These are phyloP conservation scores for Delichon dasypus DNA, from an alignment of 2,797 vertebrate species.

Conservation along the genomic window DNA sequence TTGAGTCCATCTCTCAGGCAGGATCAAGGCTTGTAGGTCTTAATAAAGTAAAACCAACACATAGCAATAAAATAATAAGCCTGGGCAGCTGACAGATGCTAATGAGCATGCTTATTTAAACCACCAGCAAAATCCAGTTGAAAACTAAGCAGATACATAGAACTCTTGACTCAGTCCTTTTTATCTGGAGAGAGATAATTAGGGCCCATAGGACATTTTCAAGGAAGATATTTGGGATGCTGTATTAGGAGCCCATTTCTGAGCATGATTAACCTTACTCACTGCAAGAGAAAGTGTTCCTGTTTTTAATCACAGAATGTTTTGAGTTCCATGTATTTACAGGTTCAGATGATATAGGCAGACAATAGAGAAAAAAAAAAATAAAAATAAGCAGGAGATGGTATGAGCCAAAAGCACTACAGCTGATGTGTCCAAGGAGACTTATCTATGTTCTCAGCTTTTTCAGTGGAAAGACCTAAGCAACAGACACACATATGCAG, in stretches of 20 bases:
- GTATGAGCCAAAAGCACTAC: neutral
- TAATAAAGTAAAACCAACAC: constrained; percentile 56
- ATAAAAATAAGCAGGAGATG: neutral
- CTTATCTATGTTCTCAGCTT: neutral
- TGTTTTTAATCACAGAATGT: constrained; percentile 11
- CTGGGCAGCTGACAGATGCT: constrained; percentile 58
- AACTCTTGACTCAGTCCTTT: constrained; percentile 44
- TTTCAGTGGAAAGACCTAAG: neutral
- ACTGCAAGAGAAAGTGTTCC: neutral
- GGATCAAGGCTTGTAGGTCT: constrained; percentile 51
- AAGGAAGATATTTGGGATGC: constrained; percentile 49
- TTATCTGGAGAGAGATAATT: constrained; percentile 53
- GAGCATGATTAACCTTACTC: constrained; percentile 18
- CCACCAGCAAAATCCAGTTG: constrained; percentile 38
- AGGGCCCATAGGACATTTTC: constrained; percentile 59
- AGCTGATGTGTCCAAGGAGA: neutral
- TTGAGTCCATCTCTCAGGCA: constrained; percentile 4
- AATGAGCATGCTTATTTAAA: constrained; percentile 58
- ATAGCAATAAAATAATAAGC: constrained; percentile 45
- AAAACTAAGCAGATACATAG: constrained; percentile 44
- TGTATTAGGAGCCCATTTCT: constrained; percentile 29
- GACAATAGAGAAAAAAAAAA: constrained; percentile 11
- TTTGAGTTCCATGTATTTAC: neutral
- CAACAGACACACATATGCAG: neutral
- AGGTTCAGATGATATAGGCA: neutral